phyloP scores from a whole-genome alignment of 2,113 vertebrate species.

The Abramis brama region DNA sequence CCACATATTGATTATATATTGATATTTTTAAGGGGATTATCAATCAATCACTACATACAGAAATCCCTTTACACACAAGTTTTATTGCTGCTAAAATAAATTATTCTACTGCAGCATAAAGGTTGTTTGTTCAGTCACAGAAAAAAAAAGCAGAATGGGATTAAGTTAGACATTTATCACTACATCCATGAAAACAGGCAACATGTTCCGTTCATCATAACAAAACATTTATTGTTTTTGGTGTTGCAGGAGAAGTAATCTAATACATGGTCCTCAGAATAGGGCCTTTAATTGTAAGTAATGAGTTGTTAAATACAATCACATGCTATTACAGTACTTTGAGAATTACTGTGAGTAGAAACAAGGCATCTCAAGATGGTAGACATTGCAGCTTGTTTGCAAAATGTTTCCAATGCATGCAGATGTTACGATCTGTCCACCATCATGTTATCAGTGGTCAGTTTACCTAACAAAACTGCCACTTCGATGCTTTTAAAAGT shows the following conservation, averaged over 20 bases:
- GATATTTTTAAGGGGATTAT: neutral
- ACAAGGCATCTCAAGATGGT: constrained; percentile 56
- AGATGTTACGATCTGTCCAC: constrained; percentile 49
- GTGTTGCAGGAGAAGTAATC: constrained; percentile 33
- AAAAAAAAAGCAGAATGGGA: neutral
- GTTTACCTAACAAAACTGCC: neutral
- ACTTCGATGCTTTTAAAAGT: neutral
- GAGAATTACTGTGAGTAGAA: constrained; percentile 42
- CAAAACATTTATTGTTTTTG: constrained; percentile 53
- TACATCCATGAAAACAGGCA: constrained; percentile 47
- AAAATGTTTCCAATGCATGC: constrained; percentile 69
- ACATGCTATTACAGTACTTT: constrained; percentile 18
- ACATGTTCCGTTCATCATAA: constrained; percentile 31
- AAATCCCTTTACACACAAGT: constrained; percentile 10
- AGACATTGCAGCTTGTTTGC: constrained; percentile 67
- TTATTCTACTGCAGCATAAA: neutral
- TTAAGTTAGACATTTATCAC: constrained; percentile 19
- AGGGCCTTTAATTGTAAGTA: constrained; percentile 35
- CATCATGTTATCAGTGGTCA: neutral
- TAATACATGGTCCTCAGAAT: constrained; percentile 44
- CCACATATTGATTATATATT: neutral
- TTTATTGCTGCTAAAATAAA: neutral
- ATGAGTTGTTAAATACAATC: constrained; percentile 34
- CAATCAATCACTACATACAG: neutral
- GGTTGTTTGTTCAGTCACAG: neutral